Evolutionary conservation across 2,888 invertebrate species (phyloP), one percentile per base, ranked within the genome.

Genomic region (Agrilus mali): DNA sequence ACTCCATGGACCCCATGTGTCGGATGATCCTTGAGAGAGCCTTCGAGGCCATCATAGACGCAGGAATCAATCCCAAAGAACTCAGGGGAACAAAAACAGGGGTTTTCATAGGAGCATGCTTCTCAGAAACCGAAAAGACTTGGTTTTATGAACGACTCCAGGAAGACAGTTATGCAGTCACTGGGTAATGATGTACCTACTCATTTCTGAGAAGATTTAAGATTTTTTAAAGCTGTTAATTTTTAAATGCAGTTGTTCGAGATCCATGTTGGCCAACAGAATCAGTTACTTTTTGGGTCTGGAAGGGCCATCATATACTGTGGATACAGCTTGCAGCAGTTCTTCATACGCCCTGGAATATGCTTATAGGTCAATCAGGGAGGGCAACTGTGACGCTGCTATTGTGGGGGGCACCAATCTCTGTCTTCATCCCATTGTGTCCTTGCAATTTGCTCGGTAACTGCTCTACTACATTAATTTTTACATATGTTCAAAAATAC

Each of bases 251-350:
- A 74, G 94, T 33, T 89, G 89, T 64, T 83, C 84, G 53, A 77
- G 89, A 47, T 86, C 90, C 4, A 92, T 94, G 90, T 75, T 93
- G 60, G 85, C 93, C 12, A 90, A 93, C 66, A 77, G 93, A 41
- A 76, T 96, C 49, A 92, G 92, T 1, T 94, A 86, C 64, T 82
- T 82, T 68, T 74, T 95, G 47, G 92, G 92, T 20, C 73, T 89
- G 13, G 83, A 82, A 54, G 93, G 95, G 0, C 94, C 94, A 0
- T 90, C 92, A 5, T 87, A 82, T 67, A 75, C 85, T 1, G 73
- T 90, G 8, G 95, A 96, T 66, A 90, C 94, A 0, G 95, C 95
- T 0, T 96, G 95, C 63, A 92, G 92, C n/a, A 94, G 94, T 43
- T 87, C 92, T 7, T 73, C 93, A 51, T 80, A 86, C 54, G 94